Base-by-base conservation (phyloP, 2,797 vertebrate genomes). In the Notolepis coatsorum region DNA sequence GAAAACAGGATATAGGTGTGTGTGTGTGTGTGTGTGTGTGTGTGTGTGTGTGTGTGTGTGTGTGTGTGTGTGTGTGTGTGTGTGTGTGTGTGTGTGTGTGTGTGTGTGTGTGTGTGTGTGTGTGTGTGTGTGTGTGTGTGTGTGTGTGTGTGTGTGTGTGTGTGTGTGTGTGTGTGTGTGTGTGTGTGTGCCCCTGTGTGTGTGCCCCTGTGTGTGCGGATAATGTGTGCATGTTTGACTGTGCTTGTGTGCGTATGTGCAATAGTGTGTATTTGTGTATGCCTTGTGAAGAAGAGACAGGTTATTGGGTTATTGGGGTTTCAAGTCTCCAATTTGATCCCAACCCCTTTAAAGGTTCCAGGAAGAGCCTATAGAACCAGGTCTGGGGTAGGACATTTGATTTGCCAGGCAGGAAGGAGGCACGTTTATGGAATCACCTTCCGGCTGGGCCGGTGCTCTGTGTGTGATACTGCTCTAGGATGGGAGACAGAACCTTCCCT, bases 371-470 rank as follows among this genome's bases (percentile, higher is more conserved):
- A 65, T 74, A 67, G n/a, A n/a, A 70, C 82, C 84, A 65, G 80
- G 57, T 41, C 64, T 27, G 20, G 70, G 68, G 80, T 58, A 82
- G 84, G 86, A 92, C 86, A 92, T 93, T 87, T 71, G 84, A 89
- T 91, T 91, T 90, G 81, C 68, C 52, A 48, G 73, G 64, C 80
- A 80, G 90, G 78, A 41, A 77, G 78, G 73, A 85, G 76, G 65
- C 78, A 82, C 61, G 76, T 89, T 89, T 88, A 88, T 83, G 74
- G 84, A 86, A 84, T 84, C 71, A 58, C 20, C 58, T 42, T 58
- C 65, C 52, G 61, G 59, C 28, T 52, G 68, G 50, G 57, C 53
- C 38, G 5, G 31, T 67, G 61, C 25, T 43, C 30, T 46, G 20
- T 45, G 33, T 24, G 13, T 41, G 6, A 64, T 55, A 54, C 2